A percentile compares a stretch with the other conserved stretches of the same genome.
phyloP scores from a whole-genome alignment of 2,113 vertebrate genomes.

The Mus spicilegus region DNA sequence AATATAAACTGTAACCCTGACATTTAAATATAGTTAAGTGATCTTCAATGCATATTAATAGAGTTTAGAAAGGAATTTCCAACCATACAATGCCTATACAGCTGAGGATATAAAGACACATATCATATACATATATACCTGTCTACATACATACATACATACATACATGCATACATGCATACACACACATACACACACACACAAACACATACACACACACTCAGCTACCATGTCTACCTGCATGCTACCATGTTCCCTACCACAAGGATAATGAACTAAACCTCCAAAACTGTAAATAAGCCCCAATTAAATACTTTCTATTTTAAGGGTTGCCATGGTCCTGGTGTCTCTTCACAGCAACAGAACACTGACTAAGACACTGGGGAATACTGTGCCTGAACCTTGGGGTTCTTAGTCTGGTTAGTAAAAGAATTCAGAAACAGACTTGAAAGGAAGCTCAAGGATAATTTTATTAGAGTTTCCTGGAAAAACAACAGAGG shows the following conservation, averaged over 20 bases:
- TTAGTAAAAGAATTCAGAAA: not conserved
- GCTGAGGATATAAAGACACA: not conserved
- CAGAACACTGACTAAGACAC: not conserved
- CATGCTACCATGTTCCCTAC: not conserved
- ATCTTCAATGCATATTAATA: slow-evolving; percentile 21
- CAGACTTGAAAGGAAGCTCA: not conserved
- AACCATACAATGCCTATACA: not conserved
- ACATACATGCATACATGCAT: no score
- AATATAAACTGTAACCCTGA: not conserved
- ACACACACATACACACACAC: no score
- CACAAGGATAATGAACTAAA: not conserved
- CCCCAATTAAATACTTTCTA: not conserved
- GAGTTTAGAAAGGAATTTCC: not conserved
- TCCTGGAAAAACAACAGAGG: not conserved
- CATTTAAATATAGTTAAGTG: slow-evolving; percentile 3
- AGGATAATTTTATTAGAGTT: not conserved
- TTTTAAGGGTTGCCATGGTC: not conserved
- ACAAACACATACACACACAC: not conserved
- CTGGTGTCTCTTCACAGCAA: not conserved
- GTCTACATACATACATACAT: no score
- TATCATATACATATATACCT: not conserved
- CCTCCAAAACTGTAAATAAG: not conserved
- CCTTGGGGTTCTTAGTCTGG: not conserved
- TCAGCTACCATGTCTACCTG: not conserved
- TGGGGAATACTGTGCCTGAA: not conserved